Conservation (phyloP, 2,888 invertebrate species). For the Drosophila mimetica region DNA sequence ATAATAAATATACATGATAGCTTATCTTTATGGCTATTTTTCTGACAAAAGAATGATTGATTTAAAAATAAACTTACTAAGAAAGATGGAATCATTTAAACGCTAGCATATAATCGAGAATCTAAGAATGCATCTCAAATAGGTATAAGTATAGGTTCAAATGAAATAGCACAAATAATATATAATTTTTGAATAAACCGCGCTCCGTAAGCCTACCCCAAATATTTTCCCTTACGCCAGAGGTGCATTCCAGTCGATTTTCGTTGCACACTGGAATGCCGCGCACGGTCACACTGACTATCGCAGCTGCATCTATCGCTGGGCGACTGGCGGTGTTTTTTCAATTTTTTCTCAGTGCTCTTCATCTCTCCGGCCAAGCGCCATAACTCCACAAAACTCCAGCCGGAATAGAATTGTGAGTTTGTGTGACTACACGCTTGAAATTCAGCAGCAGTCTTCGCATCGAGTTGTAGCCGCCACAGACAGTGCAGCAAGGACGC, state of each 20-base stretch:
- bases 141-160: too few relatives aligned
- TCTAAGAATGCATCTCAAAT: too few relatives aligned
- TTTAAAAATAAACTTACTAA: too few relatives aligned
- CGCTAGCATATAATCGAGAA: too few relatives aligned
- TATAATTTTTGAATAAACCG: neutral
- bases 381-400: constrained; percentile 57
- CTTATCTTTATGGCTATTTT: too few relatives aligned
- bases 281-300: neutral
- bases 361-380: constrained; percentile 74
- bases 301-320: constrained; percentile 15
- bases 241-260: neutral
- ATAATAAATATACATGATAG: too few relatives aligned
- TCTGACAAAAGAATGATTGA: too few relatives aligned
- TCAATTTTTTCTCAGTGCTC: constrained; percentile 39
- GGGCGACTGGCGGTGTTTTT: constrained; percentile 63
- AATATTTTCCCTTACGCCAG: neutral
- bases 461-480: constrained; percentile 3
- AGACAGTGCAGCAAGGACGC: neutral
- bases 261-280: neutral
- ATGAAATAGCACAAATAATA: too few relatives aligned
- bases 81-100: neutral
- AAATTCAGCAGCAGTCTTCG: constrained; percentile 27
- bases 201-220: neutral
- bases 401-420: constrained; percentile 56
- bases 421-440: constrained; percentile 41